Evolutionary conservation across 2,797 vertebrate genomes (phyloP).

Genomic region (Tenualosa ilisha): DNA sequence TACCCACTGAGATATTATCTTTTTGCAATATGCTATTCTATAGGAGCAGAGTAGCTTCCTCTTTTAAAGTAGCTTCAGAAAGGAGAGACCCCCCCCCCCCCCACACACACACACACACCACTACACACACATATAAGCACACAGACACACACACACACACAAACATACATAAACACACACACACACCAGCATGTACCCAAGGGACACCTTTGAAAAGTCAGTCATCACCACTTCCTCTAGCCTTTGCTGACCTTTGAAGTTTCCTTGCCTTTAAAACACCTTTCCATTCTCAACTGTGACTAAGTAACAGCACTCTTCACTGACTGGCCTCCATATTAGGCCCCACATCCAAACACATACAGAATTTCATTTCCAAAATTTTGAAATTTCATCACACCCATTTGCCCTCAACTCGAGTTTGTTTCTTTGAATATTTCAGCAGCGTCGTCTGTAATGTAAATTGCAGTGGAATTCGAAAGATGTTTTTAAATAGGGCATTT

Average conservation of each 20-base stretch:
- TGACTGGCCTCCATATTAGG: neutral
- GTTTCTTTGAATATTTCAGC: neutral
- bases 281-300: neutral
- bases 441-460: neutral
- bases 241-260: neutral
- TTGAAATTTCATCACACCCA: neutral
- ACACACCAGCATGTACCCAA: neutral
- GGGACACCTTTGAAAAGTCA: neutral
- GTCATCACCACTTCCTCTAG: neutral
- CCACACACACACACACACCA: too few species aligned
- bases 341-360: neutral
- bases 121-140: too few species aligned
- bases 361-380: neutral
- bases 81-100: neutral
- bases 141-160: too few species aligned
- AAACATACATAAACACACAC: too few species aligned
- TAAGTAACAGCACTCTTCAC: neutral
- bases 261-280: neutral
- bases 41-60: neutral
- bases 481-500: conserved; percentile 29
- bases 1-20: neutral
- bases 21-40: neutral
- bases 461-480: neutral
- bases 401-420: neutral
- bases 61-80: neutral